Percentiles rank a stretch among this genome's conserved stretches.
Conservation (phyloP, 2,113 vertebrate genomes). For the Amphilophus citrinellus region DNA sequence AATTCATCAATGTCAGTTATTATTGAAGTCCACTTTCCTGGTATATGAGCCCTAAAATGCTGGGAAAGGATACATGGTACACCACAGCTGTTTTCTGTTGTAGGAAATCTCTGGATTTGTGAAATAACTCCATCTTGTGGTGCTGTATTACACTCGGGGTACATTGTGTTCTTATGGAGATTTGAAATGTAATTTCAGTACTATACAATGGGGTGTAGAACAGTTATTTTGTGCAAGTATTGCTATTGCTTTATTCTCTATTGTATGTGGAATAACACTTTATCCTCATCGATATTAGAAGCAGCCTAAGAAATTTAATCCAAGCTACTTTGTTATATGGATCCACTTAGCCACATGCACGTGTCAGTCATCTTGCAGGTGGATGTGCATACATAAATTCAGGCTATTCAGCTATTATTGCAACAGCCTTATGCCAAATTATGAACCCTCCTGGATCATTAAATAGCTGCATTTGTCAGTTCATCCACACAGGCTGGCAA, state of each 20-base stretch:
- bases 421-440: background rate
- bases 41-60: background rate
- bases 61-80: conserved; percentile 22
- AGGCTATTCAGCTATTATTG: background rate
- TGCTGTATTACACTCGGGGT: background rate
- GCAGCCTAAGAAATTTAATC: background rate
- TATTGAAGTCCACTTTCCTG: conserved; percentile 16
- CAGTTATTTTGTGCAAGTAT: background rate
- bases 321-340: background rate
- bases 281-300: background rate
- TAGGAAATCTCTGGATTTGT: conserved; percentile 28
- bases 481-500: background rate
- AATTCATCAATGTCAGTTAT: background rate
- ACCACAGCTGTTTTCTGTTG: conserved; percentile 42
- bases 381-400: background rate
- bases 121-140: conserved; percentile 75
- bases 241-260: background rate
- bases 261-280: background rate
- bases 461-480: background rate
- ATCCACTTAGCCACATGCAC: background rate
- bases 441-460: background rate
- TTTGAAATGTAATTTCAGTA: conserved; percentile 16
- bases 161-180: conserved; percentile 49
- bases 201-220: background rate
- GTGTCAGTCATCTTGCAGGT: background rate